Evolutionary conservation across 2,797 vertebrate genomes (phyloP).

Genomic region (Macropus fuliginosus): DNA sequence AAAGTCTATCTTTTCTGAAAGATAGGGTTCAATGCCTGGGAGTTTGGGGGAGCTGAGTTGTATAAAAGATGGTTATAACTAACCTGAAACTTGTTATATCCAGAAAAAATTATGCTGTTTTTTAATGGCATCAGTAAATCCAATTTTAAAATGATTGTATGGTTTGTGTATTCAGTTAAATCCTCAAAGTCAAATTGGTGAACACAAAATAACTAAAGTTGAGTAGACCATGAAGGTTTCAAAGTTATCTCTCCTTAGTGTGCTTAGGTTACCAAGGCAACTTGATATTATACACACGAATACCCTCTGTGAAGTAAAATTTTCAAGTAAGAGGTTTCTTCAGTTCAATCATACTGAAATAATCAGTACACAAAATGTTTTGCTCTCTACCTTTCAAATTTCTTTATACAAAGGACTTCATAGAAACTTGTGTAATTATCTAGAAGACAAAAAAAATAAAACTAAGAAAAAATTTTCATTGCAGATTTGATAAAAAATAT

Average conservation of each 20-base stretch:
- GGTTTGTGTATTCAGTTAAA: conserved; percentile 5
- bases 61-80: not conserved
- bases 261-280: not conserved
- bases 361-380: not conserved
- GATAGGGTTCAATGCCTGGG: not conserved
- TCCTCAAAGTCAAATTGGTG: not conserved
- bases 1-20: not conserved
- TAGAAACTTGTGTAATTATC: conserved; percentile 43
- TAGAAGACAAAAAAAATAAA: conserved; percentile 54
- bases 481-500: not conserved
- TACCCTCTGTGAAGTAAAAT: not conserved
- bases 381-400: not conserved
- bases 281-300: not conserved
- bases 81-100: not conserved
- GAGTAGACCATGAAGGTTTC: conserved; percentile 5
- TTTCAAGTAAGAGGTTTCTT: not conserved
- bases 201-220: not conserved
- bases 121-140: not conserved
- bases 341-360: not conserved
- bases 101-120: not conserved
- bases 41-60: not conserved
- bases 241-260: not conserved
- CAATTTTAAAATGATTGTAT: not conserved
- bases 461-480: conserved; percentile 64
- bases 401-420: conserved; percentile 33